These are phyloP conservation scores for Tachycineta bicolor DNA, from an alignment of 2,113 vertebrate genomes.

Conservation along the genomic window DNA sequence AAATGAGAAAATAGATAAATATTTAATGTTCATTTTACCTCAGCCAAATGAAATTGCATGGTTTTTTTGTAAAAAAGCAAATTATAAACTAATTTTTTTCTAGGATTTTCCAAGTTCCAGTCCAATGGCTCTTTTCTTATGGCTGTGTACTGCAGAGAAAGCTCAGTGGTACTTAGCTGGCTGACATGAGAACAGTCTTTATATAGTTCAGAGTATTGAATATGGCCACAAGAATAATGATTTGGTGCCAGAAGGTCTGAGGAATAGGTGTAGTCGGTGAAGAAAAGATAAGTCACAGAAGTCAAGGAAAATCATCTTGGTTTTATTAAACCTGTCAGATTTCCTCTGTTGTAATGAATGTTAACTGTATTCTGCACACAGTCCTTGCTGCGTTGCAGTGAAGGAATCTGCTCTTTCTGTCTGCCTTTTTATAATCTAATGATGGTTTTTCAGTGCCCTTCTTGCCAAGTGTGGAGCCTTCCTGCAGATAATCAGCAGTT, in stretches of 20 bases:
- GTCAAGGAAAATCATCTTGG: conserved; percentile 50
- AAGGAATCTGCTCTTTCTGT: conserved; percentile 13
- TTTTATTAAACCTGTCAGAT: conserved; percentile 59
- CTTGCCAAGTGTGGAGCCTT: neutral
- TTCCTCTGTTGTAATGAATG: conserved; percentile 46
- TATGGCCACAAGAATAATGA: conserved; percentile 22
- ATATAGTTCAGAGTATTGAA: neutral
- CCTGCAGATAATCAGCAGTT: conserved; percentile 29
- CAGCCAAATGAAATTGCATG: neutral
- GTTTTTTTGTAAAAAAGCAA: neutral
- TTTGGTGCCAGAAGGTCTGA: conserved; percentile 42
- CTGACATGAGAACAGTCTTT: neutral
- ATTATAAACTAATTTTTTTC: neutral
- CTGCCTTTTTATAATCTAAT: conserved; percentile 40
- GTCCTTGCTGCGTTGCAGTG: neutral
- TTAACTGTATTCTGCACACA: conserved; percentile 24
- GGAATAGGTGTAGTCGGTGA: conserved; percentile 16
- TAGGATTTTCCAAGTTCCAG: neutral
- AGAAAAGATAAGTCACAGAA: conserved; percentile 48
- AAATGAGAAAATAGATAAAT: neutral
- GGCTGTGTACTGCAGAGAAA: neutral
- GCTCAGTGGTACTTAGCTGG: neutral
- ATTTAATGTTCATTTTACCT: neutral
- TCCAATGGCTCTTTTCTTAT: neutral
- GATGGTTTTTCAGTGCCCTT: conserved; percentile 12